These are phyloP conservation scores for Latrodectus elegans DNA, from an alignment of 2,888 invertebrate species.

Conservation along the genomic window DNA sequence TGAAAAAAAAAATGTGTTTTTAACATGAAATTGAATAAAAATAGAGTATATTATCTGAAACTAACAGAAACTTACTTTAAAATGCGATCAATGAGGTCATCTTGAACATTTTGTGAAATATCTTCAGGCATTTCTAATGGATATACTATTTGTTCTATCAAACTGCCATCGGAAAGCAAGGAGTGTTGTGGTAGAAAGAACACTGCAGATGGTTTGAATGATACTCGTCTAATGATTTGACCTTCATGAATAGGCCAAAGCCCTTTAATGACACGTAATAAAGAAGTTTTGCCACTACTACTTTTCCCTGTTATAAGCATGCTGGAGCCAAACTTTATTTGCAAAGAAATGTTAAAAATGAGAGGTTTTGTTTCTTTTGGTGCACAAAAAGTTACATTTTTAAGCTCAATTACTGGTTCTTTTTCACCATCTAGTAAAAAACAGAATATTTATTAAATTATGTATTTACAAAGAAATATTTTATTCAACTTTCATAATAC, in stretches of 20 bases:
- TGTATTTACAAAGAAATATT: background rate
- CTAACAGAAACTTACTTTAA: background rate
- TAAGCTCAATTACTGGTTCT: conserved; percentile 28
- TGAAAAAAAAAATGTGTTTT: background rate
- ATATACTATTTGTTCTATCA: conserved; percentile 68
- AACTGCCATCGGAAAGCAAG: conserved; percentile 78
- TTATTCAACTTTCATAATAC: background rate
- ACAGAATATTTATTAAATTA: background rate
- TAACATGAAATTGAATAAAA: background rate
- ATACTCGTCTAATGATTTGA: conserved; percentile 69
- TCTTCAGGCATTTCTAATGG: conserved; percentile 42
- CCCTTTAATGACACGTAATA: conserved; percentile 78
- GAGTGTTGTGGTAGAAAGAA: conserved; percentile 79
- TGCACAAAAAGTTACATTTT: conserved; percentile 53
- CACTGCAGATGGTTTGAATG: conserved; percentile 73
- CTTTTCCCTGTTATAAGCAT: conserved; percentile 79
- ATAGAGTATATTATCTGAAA: background rate
- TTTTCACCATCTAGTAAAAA: conserved; percentile 11
- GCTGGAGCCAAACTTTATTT: conserved; percentile 76
- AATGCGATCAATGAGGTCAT: conserved; percentile 14
- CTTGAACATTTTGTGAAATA: background rate
- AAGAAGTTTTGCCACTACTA: conserved; percentile 79
- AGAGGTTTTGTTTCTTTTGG: conserved; percentile 60
- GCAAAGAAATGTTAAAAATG: conserved; percentile 76
- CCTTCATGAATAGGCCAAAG: conserved; percentile 77